Percentiles rank a stretch among this genome's conserved stretches.
phyloP scores from a whole-genome alignment of 2,797 vertebrate genomes.

The Melanotaenia trifasciata region DNA sequence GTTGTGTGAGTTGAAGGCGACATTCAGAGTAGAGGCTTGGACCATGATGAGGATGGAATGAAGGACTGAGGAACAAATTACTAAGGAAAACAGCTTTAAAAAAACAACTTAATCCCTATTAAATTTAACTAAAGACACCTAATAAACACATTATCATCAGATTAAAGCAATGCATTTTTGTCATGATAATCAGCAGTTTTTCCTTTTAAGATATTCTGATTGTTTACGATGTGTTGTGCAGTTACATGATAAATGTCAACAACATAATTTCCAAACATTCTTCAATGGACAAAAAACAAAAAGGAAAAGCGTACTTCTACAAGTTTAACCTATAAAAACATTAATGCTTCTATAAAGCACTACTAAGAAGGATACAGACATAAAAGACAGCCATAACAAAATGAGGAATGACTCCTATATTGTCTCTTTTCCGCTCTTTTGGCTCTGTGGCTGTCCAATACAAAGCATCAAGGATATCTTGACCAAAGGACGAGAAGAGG shows the following conservation, averaged over 20 bases:
- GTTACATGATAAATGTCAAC: background rate
- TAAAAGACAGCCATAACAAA: conserved; percentile 98
- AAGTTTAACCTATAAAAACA: background rate
- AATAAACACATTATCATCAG: background rate
- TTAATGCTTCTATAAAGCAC: background rate
- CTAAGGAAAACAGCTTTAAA: conserved; percentile 69
- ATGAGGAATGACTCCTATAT: conserved; percentile 95
- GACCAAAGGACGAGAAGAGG: conserved; percentile 97
- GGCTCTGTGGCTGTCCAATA: conserved; percentile 99
- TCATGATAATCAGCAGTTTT: background rate
- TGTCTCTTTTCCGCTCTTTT: conserved; percentile 93
- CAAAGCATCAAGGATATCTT: conserved; percentile 96
- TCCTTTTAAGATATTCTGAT: background rate
- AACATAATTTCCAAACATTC: background rate
- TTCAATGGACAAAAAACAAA: background rate
- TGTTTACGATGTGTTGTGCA: background rate
- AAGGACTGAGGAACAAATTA: conserved; percentile 85
- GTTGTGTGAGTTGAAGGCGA: conserved; percentile 98
- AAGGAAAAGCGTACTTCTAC: background rate
- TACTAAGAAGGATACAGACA: conserved; percentile 93
- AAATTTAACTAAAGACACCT: background rate
- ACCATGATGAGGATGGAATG: conserved; percentile 98
- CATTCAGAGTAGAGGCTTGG: conserved; percentile 96
- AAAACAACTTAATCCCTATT: background rate
- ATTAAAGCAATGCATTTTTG: background rate